These are phyloP conservation scores for Ashinkailepas kermadecensis DNA, from an alignment of 2,888 invertebrate species.

Conservation along the genomic window DNA sequence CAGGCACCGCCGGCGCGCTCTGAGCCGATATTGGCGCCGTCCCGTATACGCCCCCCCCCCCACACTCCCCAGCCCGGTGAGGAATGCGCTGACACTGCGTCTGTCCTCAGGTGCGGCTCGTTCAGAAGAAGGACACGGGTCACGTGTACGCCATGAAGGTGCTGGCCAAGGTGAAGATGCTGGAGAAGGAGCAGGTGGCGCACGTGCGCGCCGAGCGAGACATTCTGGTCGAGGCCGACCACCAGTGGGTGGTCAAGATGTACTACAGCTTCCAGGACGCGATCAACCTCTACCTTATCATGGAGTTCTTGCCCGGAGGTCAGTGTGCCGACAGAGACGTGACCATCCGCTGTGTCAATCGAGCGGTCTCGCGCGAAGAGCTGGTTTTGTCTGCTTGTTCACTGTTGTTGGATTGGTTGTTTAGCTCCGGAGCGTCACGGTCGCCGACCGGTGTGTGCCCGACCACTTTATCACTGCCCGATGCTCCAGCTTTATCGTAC, in stretches of 20 bases:
- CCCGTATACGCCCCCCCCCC: constrained; percentile 92
- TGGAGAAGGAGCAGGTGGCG: constrained; percentile 97
- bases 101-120: constrained; percentile 67
- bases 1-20: constrained; percentile 52
- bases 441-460: too few species aligned
- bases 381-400: too few species aligned
- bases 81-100: constrained; percentile 32
- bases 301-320: constrained; percentile 99
- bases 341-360: too few species aligned
- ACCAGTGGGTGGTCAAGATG: constrained; percentile 99
- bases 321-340: constrained; percentile 29
- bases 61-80: constrained; percentile 80
- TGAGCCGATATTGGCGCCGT: constrained; percentile 51
- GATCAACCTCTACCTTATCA: constrained; percentile 96
- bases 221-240: constrained; percentile 97
- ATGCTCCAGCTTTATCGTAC: too few species aligned
- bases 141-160: constrained; percentile 99
- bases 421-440: too few species aligned
- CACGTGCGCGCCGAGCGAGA: constrained; percentile 97
- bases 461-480: too few species aligned
- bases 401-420: too few species aligned
- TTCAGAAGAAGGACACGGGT: constrained; percentile 99
- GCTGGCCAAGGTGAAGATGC: constrained; percentile 95
- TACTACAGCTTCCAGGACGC: constrained; percentile 99
- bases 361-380: too few species aligned